These are phyloP conservation scores for Resseliella maxima DNA, from an alignment of 2,888 invertebrate genomes.

Conservation along the genomic window DNA sequence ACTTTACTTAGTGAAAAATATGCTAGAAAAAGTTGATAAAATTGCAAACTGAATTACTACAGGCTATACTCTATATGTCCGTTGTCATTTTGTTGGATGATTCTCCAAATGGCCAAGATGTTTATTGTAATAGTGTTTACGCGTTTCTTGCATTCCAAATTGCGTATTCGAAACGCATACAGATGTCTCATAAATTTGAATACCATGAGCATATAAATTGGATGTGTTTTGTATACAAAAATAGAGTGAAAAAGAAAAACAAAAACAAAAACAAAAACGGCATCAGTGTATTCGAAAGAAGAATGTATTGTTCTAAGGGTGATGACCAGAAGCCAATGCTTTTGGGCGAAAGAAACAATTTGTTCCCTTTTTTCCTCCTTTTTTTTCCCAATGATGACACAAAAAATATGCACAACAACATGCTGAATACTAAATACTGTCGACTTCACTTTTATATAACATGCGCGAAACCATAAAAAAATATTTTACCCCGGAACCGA, in stretches of 20 bases:
- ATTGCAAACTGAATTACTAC: conserved; percentile 1
- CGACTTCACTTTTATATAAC: background rate
- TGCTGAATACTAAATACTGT: conserved; percentile 11
- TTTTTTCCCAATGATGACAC: background rate
- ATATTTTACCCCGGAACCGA: background rate
- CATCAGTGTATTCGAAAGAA: background rate
- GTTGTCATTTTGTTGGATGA: background rate
- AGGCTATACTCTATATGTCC: background rate
- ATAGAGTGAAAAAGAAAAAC: too few species aligned
- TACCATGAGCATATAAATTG: background rate
- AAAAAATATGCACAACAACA: conserved; percentile 6
- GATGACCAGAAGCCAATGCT: background rate
- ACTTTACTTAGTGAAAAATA: background rate
- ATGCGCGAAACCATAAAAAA: conserved; percentile 14
- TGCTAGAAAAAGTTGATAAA: background rate
- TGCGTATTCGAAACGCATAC: background rate
- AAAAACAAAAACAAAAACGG: background rate
- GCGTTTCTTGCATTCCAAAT: background rate
- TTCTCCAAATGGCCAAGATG: background rate
- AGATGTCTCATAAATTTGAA: background rate
- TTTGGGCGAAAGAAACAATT: background rate
- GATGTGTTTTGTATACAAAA: background rate
- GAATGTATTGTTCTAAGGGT: background rate
- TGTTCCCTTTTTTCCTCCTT: background rate
- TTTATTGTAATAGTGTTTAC: background rate